phyloP scores from a whole-genome alignment of 1,140 invertebrate species.

The Drosophila hydei region DNA sequence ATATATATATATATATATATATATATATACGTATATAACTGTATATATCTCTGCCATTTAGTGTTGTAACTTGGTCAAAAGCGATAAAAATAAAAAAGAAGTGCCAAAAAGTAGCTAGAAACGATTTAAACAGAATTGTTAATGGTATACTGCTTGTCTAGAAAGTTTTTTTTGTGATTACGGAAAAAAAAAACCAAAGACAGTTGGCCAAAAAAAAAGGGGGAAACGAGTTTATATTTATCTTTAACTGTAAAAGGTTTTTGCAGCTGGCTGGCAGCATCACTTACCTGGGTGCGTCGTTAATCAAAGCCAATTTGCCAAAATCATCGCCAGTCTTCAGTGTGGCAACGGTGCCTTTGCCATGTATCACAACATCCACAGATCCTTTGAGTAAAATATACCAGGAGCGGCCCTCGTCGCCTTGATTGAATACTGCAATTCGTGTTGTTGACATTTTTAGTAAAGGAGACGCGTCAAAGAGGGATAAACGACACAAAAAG shows the following conservation, averaged over 20 bases:
- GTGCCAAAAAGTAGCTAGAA: slow-evolving; percentile 8
- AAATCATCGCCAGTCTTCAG: slow-evolving; percentile 95
- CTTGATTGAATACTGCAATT: slow-evolving; percentile 92
- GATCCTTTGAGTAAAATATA: slow-evolving; percentile 94
- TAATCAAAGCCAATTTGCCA: slow-evolving; percentile 94
- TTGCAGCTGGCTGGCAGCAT: slow-evolving; percentile 1
- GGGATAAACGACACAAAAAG: slow-evolving; percentile 27
- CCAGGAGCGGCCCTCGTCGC: slow-evolving; percentile 95
- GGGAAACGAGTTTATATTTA: neutral
- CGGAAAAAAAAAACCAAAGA: slow-evolving; percentile 4
- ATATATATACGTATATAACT: neutral
- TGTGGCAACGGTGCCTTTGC: slow-evolving; percentile 93
- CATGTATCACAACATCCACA: slow-evolving; percentile 94
- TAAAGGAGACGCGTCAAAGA: slow-evolving; percentile 29
- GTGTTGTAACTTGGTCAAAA: slow-evolving; percentile 10
- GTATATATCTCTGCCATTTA: neutral
- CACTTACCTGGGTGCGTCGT: slow-evolving; percentile 92
- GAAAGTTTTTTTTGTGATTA: slow-evolving; percentile 21
- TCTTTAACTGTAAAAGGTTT: neutral
- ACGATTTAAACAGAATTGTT: slow-evolving; percentile 41
- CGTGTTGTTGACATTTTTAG: slow-evolving; percentile 28
- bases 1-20: neutral
- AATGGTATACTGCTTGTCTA: slow-evolving; percentile 19
- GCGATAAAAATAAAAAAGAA: slow-evolving; percentile 4
- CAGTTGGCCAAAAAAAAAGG: slow-evolving; percentile 8